phyloP scores from a whole-genome alignment of 2,797 vertebrate species.

The Pseudochirops corinnae region DNA sequence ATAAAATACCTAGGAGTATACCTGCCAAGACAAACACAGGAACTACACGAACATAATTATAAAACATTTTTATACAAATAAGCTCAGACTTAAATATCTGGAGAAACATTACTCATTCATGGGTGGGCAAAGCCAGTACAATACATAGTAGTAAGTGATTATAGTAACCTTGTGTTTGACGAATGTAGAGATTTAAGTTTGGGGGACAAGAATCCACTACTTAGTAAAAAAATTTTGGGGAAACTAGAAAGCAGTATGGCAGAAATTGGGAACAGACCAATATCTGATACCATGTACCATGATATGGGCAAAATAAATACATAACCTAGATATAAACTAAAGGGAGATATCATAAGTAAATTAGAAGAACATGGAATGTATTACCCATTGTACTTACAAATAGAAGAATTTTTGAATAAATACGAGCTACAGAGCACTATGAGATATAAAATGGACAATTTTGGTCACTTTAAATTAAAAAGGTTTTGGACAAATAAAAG shows the following conservation, averaged over 20 bases:
- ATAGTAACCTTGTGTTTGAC: not conserved
- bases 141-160: not conserved
- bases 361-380: no score
- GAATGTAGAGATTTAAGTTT: not conserved
- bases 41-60: not conserved
- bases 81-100: not conserved
- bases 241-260: not conserved
- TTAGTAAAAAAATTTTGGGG: not conserved
- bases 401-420: no score
- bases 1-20: not conserved
- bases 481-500: no score
- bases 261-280: no score
- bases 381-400: no score
- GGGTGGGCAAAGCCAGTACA: not conserved
- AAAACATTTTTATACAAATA: not conserved
- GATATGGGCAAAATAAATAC: no score
- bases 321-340: no score
- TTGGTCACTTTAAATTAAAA: no score
- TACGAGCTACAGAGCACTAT: no score
- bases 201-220: not conserved
- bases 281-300: no score
- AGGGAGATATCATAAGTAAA: no score
- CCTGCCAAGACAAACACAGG: not conserved
- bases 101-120: not conserved
- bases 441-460: no score